These are phyloP conservation scores for Mystacornis crossleyi DNA, from an alignment of 2,113 vertebrate genomes.

Conservation along the genomic window DNA sequence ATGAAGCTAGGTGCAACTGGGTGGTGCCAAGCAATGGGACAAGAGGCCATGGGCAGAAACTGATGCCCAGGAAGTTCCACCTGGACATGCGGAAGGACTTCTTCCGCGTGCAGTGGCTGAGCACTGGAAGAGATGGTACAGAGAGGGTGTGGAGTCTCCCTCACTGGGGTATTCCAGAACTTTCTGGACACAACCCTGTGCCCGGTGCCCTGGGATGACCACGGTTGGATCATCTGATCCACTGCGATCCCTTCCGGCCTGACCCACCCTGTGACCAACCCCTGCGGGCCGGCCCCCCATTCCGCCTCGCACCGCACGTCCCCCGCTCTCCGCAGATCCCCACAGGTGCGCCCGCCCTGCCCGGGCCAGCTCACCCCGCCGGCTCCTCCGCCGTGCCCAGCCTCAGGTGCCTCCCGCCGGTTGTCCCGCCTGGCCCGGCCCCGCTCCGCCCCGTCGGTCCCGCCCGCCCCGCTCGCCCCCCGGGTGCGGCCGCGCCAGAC, in stretches of 20 bases:
- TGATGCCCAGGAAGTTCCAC: neutral
- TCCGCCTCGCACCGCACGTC: rapidly evolving
- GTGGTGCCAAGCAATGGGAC: neutral
- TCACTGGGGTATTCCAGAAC: neutral
- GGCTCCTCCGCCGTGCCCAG: no score
- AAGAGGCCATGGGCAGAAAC: neutral
- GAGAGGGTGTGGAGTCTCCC: neutral
- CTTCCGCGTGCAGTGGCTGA: neutral
- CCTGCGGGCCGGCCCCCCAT: rapidly evolving
- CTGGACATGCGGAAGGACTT: neutral
- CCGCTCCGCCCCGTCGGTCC: no score
- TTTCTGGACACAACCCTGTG: no score
- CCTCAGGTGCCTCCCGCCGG: no score
- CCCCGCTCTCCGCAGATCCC: neutral
- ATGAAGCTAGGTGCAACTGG: neutral
- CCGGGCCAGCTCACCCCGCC: no score
- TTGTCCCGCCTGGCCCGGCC: no score
- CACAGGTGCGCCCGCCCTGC: neutral
- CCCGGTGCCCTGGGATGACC: neutral
- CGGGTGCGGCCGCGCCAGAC: no score
- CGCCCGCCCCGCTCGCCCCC: no score
- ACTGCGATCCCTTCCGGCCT: neutral
- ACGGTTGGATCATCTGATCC: rapidly evolving
- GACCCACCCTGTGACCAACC: neutral
- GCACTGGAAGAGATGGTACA: neutral